Conservation (phyloP, 2,797 vertebrate species). For the Percopsis omiscomaycus region DNA sequence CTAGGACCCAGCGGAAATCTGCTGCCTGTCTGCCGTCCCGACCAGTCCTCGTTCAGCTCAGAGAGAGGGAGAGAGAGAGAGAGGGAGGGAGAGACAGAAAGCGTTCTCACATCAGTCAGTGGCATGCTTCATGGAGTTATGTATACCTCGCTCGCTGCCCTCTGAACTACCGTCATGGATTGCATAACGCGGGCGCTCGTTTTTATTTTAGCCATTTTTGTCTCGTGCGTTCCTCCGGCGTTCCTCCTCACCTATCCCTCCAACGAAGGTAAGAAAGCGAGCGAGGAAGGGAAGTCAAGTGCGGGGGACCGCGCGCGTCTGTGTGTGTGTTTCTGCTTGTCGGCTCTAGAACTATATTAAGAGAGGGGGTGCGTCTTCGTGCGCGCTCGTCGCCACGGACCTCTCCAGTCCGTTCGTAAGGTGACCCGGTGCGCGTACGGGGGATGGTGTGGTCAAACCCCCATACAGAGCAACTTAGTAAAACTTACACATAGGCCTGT, state of each 20-base stretch:
- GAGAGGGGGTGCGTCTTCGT: background rate
- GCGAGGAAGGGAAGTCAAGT: constrained; percentile 3
- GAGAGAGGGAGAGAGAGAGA: constrained; percentile 24
- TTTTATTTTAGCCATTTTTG: constrained; percentile 70
- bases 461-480: too few species aligned
- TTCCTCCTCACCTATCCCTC: constrained; percentile 79
- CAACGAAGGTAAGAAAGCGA: constrained; percentile 89
- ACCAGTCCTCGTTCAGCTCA: constrained; percentile 18
- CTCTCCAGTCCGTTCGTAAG: too few species aligned
- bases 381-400: background rate
- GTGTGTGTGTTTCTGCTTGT: constrained; percentile 16
- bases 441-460: too few species aligned
- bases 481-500: too few species aligned
- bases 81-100: constrained; percentile 59
- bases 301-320: constrained; percentile 12
- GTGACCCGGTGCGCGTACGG: too few species aligned
- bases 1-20: constrained; percentile 81
- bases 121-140: constrained; percentile 92
- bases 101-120: constrained; percentile 83
- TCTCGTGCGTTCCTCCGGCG: constrained; percentile 67
- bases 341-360: too few species aligned
- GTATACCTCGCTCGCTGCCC: constrained; percentile 80
- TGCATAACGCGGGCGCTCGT: constrained; percentile 81
- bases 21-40: constrained; percentile 20
- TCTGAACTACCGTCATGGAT: constrained; percentile 92